Evolutionary conservation across 1,140 invertebrate genomes (phyloP), one percentile per base, ranked within the genome.

Genomic region (Gonatopus flavifemur): DNA sequence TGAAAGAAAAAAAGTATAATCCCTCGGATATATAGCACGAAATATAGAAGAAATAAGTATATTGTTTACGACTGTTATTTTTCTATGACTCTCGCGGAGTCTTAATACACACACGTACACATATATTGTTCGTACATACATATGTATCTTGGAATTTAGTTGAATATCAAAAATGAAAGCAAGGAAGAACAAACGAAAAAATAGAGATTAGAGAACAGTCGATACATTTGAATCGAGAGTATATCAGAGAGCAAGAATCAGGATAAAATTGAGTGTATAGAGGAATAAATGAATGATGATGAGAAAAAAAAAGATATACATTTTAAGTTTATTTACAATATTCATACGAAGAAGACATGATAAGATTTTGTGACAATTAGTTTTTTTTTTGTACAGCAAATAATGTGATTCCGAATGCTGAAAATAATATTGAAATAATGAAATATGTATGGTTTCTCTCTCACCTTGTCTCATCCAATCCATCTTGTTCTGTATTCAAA

Each of bases 31-130:
- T 56, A 30, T 60, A 59, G 55, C 56, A 59, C 58, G 54, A 41
- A 35, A 18, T n/a, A 37, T 22, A 59, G 31, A 40, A 52, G 57
- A 24, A 62, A 56, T 56, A 57, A 38, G 37, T 57, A 53, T 57
- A 66, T 73, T 67, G 64, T 71, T 70, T 66, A 59, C 64, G 65
- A 70, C 63, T 73, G 66, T 73, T 73, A 73, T 73, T 71, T 71
- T 71, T 71, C 60, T 73, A 70, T 73, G 64, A 61, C 59, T 64
- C 67, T 39, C 56, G 38, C 19, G 33, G 55, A 56, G 63, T 67
- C 61, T 55, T 45, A 59, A 57, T 64, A 58, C 46, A 53, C 18
- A 48, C 43, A 57, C 53, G 51, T 55, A 60, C 38, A 63, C 43
- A 62, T 62, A 58, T 49, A 66, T 55, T 54, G 40, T 22, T 45